A percentile compares a stretch with the other conserved stretches of the same genome.
phyloP scores from a whole-genome alignment of 2,113 vertebrate species.

The Crypturellus undulatus region DNA sequence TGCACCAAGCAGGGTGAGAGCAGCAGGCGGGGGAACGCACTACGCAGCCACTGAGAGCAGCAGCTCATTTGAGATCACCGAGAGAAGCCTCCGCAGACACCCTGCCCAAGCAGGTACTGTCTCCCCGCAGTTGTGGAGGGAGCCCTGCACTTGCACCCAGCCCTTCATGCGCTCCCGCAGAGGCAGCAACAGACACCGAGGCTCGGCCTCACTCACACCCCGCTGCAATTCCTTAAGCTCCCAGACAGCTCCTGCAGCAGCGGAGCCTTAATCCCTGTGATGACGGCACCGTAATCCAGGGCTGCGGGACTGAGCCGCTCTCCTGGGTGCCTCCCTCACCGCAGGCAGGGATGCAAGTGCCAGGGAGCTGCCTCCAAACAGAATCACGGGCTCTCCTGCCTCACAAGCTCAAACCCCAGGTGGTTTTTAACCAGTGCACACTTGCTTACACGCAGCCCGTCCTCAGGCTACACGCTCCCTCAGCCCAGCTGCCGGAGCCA shows the following conservation, averaged over 20 bases:
- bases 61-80: rapidly evolving
- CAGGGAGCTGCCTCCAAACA: neutral
- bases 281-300: neutral
- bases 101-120: neutral
- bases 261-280: neutral
- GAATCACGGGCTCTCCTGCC: neutral
- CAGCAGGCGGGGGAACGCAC: neutral
- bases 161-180: neutral
- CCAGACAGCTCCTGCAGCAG: neutral
- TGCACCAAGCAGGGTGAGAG: neutral
- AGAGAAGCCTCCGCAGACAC: neutral
- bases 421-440: neutral
- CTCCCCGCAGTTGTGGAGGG: neutral
- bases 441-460: neutral
- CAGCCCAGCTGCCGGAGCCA: neutral
- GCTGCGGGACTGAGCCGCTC: neutral
- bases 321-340: neutral
- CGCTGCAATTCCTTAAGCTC: neutral
- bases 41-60: rapidly evolving
- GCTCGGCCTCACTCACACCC: neutral
- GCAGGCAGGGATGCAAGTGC: neutral
- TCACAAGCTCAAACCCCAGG: neutral
- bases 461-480: neutral
- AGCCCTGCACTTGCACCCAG: too few relatives aligned
- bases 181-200: neutral